Percentiles rank a stretch among this genome's conserved stretches.
phyloP scores from a whole-genome alignment of 2,797 vertebrate species.

The Knipowitschia caucasica region DNA sequence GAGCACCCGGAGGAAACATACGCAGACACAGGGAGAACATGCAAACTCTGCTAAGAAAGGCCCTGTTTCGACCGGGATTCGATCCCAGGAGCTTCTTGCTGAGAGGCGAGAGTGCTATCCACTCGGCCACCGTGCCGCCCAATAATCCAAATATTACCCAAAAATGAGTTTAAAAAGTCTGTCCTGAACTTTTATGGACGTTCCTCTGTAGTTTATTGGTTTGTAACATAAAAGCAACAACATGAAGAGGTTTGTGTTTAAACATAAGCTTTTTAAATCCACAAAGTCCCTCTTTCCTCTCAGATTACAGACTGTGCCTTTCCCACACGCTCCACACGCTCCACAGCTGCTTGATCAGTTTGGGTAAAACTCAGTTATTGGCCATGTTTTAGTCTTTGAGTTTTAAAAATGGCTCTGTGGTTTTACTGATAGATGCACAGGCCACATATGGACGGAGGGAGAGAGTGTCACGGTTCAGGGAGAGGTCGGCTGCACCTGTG shows the following conservation, averaged over 20 bases:
- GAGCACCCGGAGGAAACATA: too few relatives aligned
- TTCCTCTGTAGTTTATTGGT: too few relatives aligned
- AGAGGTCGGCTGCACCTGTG: neutral
- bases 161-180: neutral
- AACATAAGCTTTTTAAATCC: neutral
- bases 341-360: neutral
- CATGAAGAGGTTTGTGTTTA: neutral
- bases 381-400: neutral
- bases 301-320: neutral
- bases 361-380: neutral
- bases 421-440: neutral
- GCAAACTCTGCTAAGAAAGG: too few relatives aligned
- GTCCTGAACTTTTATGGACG: neutral
- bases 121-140: too few relatives aligned
- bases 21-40: too few relatives aligned
- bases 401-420: neutral
- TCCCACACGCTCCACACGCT: neutral
- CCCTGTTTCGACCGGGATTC: too few relatives aligned
- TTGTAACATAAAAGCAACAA: too few relatives aligned
- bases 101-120: too few relatives aligned
- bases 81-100: too few relatives aligned
- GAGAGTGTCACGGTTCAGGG: neutral
- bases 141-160: too few relatives aligned
- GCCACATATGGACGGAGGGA: neutral
- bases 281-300: neutral